These are phyloP conservation scores for Nesogale talazaci DNA, from an alignment of 2,113 vertebrate genomes.

Conservation along the genomic window DNA sequence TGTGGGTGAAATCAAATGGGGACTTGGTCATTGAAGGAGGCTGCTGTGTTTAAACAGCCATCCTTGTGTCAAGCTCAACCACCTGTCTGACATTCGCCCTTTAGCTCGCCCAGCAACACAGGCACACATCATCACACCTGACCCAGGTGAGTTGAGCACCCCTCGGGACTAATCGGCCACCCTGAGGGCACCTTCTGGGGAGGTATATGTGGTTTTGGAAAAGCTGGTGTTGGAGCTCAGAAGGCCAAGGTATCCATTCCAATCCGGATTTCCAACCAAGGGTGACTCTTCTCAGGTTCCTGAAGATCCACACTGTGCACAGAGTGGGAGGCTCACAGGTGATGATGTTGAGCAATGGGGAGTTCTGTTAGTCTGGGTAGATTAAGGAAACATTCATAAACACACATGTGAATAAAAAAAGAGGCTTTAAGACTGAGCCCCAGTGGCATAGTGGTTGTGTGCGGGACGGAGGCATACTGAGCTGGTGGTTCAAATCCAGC, in stretches of 20 bases:
- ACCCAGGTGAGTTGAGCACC: background rate
- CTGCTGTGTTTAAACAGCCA: background rate
- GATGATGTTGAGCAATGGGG: background rate
- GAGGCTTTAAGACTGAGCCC: too few relatives aligned
- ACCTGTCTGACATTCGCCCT: background rate
- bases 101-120: background rate
- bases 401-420: too few relatives aligned
- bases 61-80: background rate
- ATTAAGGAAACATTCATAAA: too few relatives aligned
- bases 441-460: too few relatives aligned
- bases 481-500: too few relatives aligned
- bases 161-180: background rate
- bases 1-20: background rate
- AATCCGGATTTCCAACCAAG: background rate
- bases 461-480: too few relatives aligned
- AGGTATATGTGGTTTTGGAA: background rate
- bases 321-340: background rate
- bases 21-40: background rate
- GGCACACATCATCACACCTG: fast-evolving
- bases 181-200: background rate
- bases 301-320: background rate
- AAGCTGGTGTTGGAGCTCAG: background rate
- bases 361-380: too few relatives aligned
- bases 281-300: background rate
- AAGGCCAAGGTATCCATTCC: background rate